Percentiles rank a stretch among this genome's conserved stretches.
Conservation (phyloP, 2,113 vertebrate genomes). For the Sylvicapra grimmia region DNA sequence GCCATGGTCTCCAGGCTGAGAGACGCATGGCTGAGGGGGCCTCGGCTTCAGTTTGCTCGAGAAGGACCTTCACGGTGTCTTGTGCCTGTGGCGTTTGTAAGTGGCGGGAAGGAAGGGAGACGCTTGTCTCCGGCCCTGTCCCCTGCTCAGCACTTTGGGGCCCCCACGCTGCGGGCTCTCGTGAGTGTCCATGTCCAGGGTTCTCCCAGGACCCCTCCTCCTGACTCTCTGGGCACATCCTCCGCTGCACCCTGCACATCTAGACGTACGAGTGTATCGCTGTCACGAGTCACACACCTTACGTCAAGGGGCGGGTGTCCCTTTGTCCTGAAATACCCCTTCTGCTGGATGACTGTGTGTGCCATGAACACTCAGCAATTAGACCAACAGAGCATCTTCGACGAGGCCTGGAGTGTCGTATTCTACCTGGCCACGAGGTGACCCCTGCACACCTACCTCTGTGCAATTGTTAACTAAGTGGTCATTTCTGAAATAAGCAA, state of each 20-base stretch:
- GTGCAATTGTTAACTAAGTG: fast-evolving
- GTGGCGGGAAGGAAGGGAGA: background rate
- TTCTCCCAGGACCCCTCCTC: background rate
- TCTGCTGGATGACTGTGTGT: too few relatives aligned
- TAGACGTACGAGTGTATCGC: fast-evolving
- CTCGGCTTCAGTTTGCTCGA: background rate
- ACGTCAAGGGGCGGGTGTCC: background rate
- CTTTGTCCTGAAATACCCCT: background rate
- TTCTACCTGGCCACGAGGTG: background rate
- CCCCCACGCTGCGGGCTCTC: background rate
- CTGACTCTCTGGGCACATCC: fast-evolving
- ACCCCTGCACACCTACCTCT: background rate
- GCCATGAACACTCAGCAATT: fast-evolving
- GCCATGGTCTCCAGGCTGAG: too few relatives aligned
- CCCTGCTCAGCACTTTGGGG: too few relatives aligned
- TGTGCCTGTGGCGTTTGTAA: background rate
- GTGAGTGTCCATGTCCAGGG: fast-evolving
- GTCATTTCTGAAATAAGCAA: background rate
- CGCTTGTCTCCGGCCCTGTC: fast-evolving
- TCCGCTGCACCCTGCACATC: background rate
- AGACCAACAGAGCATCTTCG: fast-evolving
- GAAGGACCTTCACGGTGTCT: background rate
- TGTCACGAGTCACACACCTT: background rate
- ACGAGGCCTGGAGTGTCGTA: fast-evolving
- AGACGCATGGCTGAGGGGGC: too few relatives aligned